A percentile compares a stretch with the other conserved stretches of the same genome.
Evolutionary conservation across 2,888 invertebrate species (phyloP).

Genomic region (Scrobipalpa atriplicella): DNA sequence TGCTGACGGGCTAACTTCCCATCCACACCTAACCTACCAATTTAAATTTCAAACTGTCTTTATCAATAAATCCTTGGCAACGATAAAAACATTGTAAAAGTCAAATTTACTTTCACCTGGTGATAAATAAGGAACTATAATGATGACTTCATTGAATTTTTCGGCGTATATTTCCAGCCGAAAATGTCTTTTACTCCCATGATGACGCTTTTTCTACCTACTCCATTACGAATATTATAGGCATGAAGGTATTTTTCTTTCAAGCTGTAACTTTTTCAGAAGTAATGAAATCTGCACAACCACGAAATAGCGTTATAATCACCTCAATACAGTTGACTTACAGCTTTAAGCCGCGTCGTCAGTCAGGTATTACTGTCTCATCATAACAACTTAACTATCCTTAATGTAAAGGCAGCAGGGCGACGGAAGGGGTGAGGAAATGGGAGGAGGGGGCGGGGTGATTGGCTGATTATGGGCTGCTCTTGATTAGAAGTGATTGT

Average conservation of each 20-base stretch:
- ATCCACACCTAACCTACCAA: not conserved
- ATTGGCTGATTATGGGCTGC: slow-evolving; percentile 15
- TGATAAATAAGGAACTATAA: not conserved
- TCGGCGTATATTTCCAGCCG: no score
- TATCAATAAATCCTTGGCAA: not conserved
- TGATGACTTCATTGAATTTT: not conserved
- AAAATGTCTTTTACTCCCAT: no score
- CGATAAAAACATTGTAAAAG: slow-evolving; percentile 1
- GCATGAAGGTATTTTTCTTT: no score
- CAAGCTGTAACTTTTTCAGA: not conserved
- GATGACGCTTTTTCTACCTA: no score
- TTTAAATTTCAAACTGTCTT: not conserved
- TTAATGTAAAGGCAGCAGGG: slow-evolving; percentile 1
- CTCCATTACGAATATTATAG: no score
- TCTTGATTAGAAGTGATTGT: slow-evolving; percentile 15
- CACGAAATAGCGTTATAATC: not conserved
- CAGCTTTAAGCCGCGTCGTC: slow-evolving; percentile 27
- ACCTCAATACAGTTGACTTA: slow-evolving; percentile 28
- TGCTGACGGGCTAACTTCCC: not conserved
- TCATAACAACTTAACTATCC: slow-evolving; percentile 30
- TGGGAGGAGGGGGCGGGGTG: not conserved
- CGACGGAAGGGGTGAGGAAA: not conserved
- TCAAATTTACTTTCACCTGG: not conserved
- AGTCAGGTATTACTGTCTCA: slow-evolving; percentile 35
- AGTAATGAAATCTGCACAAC: not conserved